A percentile compares a stretch with the other conserved stretches of the same genome.
Evolutionary conservation across 2,888 invertebrate species (phyloP).

Genomic region (Thymelicus acteon): DNA sequence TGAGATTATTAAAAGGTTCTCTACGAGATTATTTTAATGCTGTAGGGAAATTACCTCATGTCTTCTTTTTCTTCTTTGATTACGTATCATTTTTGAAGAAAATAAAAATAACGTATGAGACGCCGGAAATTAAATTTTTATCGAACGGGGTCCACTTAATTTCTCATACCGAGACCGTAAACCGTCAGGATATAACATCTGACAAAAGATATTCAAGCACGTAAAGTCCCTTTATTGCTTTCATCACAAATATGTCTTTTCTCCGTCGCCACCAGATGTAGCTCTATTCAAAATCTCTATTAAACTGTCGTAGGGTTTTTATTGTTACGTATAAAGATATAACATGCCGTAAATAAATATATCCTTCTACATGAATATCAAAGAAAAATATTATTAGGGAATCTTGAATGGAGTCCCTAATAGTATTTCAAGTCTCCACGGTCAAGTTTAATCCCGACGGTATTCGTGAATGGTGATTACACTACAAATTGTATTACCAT

Average conservation of each 20-base stretch:
- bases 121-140: slow-evolving; percentile 6
- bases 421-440: no score
- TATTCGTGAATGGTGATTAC: no score
- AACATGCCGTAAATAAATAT: neutral
- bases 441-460: no score
- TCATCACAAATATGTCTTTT: slow-evolving; percentile 36
- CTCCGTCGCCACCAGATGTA: slow-evolving; percentile 29
- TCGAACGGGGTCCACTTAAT: slow-evolving; percentile 21
- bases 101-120: neutral
- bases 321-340: slow-evolving; percentile 20
- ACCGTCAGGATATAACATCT: slow-evolving; percentile 31
- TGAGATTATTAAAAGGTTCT: neutral
- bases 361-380: neutral
- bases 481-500: no score
- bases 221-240: slow-evolving; percentile 36
- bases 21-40: neutral
- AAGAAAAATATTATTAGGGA: no score
- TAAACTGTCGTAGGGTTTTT: slow-evolving; percentile 21
- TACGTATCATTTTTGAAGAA: neutral
- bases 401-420: no score
- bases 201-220: slow-evolving; percentile 37
- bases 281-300: slow-evolving; percentile 29
- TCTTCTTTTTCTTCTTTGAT: neutral
- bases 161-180: slow-evolving; percentile 16
- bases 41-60: slow-evolving; percentile 1